Evolutionary conservation across 2,888 invertebrate species (phyloP).

Genomic region (Plagodis pulveraria): DNA sequence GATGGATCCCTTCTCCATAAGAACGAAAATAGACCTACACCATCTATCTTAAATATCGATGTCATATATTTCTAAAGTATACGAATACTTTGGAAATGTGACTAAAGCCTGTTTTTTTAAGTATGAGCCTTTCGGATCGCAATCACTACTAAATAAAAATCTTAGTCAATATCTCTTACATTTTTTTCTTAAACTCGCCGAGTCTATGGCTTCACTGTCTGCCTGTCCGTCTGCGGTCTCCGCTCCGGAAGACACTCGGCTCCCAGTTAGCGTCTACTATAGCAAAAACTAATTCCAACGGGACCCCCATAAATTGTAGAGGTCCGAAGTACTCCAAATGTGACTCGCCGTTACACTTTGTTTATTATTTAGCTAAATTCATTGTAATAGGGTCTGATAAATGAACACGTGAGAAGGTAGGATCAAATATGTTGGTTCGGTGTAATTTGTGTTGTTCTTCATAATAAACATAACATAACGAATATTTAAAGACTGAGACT

Average conservation of each 20-base stretch:
- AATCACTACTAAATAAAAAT: no score
- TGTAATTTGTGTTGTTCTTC: constrained; percentile 2
- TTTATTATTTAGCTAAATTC: constrained; percentile 43
- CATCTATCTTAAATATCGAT: no score
- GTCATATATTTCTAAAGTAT: no score
- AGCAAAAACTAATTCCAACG: constrained; percentile 76
- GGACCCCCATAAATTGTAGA: constrained; percentile 64
- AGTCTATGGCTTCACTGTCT: constrained; percentile 47
- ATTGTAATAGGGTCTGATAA: constrained; percentile 35
- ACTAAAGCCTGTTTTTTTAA: no score
- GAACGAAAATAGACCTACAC: no score
- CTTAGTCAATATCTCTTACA: no score
- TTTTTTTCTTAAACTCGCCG: constrained; percentile 27
- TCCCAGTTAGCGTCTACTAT: constrained; percentile 47
- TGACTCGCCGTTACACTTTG: constrained; percentile 38
- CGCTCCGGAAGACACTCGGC: constrained; percentile 48
- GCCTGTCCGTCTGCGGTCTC: constrained; percentile 51
- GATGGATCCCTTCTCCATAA: no score
- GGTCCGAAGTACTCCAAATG: constrained; percentile 28
- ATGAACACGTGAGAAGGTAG: constrained; percentile 26
- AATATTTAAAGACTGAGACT: no score
- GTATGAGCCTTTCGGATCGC: no score
- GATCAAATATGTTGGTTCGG: neutral
- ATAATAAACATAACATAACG: no score
- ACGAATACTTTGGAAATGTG: no score